Percentiles rank a stretch among this genome's conserved stretches.
Conservation (phyloP, 2,888 invertebrate species). For the Apodemia duryi region DNA sequence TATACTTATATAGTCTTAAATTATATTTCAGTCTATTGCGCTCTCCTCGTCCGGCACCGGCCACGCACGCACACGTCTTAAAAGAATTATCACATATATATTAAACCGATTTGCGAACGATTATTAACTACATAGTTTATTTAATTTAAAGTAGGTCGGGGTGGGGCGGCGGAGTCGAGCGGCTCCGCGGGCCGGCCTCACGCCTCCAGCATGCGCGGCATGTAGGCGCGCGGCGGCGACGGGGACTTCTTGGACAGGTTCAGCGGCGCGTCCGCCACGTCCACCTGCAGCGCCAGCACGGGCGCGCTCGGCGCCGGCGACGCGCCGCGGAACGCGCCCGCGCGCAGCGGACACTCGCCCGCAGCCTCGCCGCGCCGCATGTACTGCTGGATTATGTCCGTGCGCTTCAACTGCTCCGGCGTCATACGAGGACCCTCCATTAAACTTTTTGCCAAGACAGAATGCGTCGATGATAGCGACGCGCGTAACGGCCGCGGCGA, state of each 20-base stretch:
- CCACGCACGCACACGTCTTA: slow-evolving; percentile 77
- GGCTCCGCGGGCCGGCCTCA: slow-evolving; percentile 78
- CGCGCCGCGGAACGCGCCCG: slow-evolving; percentile 42
- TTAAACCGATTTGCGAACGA: slow-evolving; percentile 81
- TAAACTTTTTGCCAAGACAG: slow-evolving; percentile 92
- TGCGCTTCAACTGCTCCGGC: slow-evolving; percentile 93
- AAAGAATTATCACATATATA: slow-evolving; percentile 84
- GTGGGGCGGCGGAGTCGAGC: slow-evolving; percentile 72
- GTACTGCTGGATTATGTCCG: slow-evolving; percentile 94
- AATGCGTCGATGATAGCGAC: slow-evolving; percentile 90
- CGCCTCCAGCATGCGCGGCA: slow-evolving; percentile 83
- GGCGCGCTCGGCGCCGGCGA: slow-evolving; percentile 53
- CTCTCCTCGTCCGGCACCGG: slow-evolving; percentile 79
- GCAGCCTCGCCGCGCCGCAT: slow-evolving; percentile 88
- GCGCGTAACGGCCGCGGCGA: slow-evolving; percentile 76
- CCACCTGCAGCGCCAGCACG: slow-evolving; percentile 82
- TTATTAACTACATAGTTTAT: slow-evolving; percentile 68
- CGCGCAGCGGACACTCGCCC: slow-evolving; percentile 59
- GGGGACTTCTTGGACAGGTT: slow-evolving; percentile 93
- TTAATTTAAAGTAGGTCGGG: slow-evolving; percentile 77
- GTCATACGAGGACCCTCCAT: slow-evolving; percentile 97
- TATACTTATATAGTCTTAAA: slow-evolving; percentile 81
- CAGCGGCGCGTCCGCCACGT: slow-evolving; percentile 91
- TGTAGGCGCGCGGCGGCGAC: slow-evolving; percentile 79
- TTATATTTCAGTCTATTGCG: slow-evolving; percentile 81